A percentile compares a stretch with the other conserved stretches of the same genome.
These are phyloP conservation scores for Fragum fragum DNA, from an alignment of 2,888 invertebrate species.

Conservation along the genomic window DNA sequence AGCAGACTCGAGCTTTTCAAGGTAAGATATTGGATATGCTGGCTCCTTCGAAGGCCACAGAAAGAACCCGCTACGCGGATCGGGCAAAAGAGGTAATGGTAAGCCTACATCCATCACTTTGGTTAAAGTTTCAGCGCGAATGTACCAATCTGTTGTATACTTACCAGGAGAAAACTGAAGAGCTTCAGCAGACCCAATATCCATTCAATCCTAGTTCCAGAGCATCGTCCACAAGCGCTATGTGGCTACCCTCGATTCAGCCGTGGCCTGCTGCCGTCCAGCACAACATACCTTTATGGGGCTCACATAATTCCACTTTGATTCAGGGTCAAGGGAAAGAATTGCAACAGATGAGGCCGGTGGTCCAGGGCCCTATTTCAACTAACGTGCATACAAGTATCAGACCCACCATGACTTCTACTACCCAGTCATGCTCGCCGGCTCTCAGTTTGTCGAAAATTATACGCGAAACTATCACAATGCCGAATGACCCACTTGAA, in stretches of 20 bases:
- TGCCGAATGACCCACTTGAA: slow-evolving; percentile 26
- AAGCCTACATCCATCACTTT: slow-evolving; percentile 44
- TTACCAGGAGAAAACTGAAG: slow-evolving; percentile 46
- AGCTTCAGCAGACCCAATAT: too few relatives aligned
- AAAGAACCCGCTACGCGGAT: slow-evolving; percentile 41
- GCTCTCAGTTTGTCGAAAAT: slow-evolving; percentile 21
- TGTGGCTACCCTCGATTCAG: too few relatives aligned
- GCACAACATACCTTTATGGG: too few relatives aligned
- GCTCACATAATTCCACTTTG: slow-evolving; percentile 33
- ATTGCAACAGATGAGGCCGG: slow-evolving; percentile 34
- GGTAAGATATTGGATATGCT: slow-evolving; percentile 45
- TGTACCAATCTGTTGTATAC: slow-evolving; percentile 44
- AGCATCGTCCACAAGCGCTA: too few relatives aligned
- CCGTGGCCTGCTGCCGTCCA: too few relatives aligned
- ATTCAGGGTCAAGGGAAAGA: slow-evolving; percentile 34
- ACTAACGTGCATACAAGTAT: slow-evolving; percentile 17
- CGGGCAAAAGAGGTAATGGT: slow-evolving; percentile 50
- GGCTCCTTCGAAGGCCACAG: slow-evolving; percentile 43
- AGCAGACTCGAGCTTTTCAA: slow-evolving; percentile 48
- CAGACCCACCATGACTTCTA: slow-evolving; percentile 31
- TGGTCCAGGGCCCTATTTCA: slow-evolving; percentile 15
- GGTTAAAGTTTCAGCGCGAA: slow-evolving; percentile 46
- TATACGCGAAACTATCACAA: slow-evolving; percentile 28
- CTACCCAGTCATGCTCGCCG: slow-evolving; percentile 7
- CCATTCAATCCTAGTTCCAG: too few relatives aligned